Evolutionary conservation across 1,140 invertebrate genomes (phyloP), one percentile per base, ranked within the genome.

Genomic region (Bactericera cockerelli): DNA sequence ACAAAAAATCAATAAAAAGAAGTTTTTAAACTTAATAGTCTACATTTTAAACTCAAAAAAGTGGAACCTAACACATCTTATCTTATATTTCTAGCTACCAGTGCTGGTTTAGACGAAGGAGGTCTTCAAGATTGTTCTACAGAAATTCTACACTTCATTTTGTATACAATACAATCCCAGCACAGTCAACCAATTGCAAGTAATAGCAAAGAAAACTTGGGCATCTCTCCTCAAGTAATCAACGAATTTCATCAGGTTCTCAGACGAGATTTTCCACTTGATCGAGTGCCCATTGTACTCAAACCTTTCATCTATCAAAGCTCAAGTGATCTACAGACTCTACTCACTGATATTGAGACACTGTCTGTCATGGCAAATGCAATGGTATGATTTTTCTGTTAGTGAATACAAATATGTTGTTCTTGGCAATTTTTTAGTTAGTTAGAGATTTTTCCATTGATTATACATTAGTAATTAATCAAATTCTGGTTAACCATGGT

Each of bases 71-170:
- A n/a, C n/a, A n/a, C n/a, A n/a, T n/a, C n/a, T n/a, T n/a, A n/a
- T n/a, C n/a, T n/a, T n/a, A n/a, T n/a, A n/a, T 60, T 53, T 19
- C 56, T 61, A 69, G 65, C 71, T 66, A 80, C 78, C 64, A 80
- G 78, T 60, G 78, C 78, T 59, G 75, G 78, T 64, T 78, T 79
- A 66, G 81, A 83, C 67, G 86, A 87, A 71, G 85, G 83, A 66
- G 87, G 88, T 59, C 77, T 93, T 63, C 85, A 89, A 75, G 89
- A 93, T 73, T 84, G 86, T 63, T 84, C 85, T 60, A 84, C 88
- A 63, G 88, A 93, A 77, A 79, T 92, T 61, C 75, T 93, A 67
- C 89, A 94, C 74, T 77, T 89, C 56, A 82, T 94, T 62, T 75
- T 89, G 24, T 62, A 57, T 16, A 49, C 42, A 49, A 49, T 49